Evolutionary conservation across 2,113 vertebrate species (phyloP).

Genomic region (Oryctolagus cuniculus): DNA sequence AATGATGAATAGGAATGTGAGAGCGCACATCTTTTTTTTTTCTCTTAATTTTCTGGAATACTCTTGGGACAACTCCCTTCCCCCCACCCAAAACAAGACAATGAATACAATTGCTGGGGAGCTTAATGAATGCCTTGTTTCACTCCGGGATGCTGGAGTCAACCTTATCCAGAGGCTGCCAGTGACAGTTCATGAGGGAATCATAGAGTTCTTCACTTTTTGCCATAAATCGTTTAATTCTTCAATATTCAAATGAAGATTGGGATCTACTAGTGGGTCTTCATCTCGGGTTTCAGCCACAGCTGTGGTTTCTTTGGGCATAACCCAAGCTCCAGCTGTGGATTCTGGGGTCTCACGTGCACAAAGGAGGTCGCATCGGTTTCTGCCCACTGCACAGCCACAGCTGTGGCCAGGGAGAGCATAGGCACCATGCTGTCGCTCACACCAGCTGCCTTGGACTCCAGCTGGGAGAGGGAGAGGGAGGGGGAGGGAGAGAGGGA

Average conservation of each 20-base stretch:
- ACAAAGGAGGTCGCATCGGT: conserved; percentile 62
- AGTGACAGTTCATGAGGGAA: conserved; percentile 94
- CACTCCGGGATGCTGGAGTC: conserved; percentile 89
- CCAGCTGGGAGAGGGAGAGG: too few relatives aligned
- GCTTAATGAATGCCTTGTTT: background rate
- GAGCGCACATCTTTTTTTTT: too few relatives aligned
- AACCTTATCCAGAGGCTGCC: conserved; percentile 94
- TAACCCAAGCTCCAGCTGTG: conserved; percentile 76
- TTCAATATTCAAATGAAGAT: conserved; percentile 90
- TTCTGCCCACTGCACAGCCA: conserved; percentile 72
- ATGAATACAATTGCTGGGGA: background rate
- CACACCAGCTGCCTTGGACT: conserved; percentile 89
- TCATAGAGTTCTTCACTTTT: conserved; percentile 95
- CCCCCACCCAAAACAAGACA: background rate
- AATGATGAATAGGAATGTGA: background rate
- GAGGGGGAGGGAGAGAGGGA: too few relatives aligned
- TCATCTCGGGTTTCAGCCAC: conserved; percentile 43
- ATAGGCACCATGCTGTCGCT: conserved; percentile 88
- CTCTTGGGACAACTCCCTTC: background rate
- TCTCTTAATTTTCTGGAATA: background rate
- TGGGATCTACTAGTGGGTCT: conserved; percentile 82
- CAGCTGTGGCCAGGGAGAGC: conserved; percentile 80
- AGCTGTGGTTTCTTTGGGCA: conserved; percentile 73
- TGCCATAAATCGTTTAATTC: conserved; percentile 93
- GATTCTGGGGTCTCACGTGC: conserved; percentile 73